Evolutionary conservation across 2,797 vertebrate genomes (phyloP), one percentile per base, ranked within the genome.

Genomic region (Siniperca obscura): DNA sequence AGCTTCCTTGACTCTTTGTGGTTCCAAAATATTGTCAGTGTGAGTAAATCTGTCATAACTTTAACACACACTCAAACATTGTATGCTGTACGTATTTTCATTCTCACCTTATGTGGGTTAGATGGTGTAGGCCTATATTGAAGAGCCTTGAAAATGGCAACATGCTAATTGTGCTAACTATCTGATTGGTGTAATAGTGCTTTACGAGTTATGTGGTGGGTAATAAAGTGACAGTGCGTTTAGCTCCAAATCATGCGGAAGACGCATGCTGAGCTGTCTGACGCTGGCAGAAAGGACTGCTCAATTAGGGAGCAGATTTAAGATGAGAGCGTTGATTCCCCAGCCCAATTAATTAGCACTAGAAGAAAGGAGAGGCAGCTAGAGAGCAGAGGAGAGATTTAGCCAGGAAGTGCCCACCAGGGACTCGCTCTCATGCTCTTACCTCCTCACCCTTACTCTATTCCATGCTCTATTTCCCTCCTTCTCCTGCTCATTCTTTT

Each of bases 141-240:
- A 86, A 84, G 71, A 74, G 48, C 83, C 86, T 59, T 65, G 46
- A 55, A 90, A 91, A 91, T 85, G 74, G 82, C 81, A 88, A 93
- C 88, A 92, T 88, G 91, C 90, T 96, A 95, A 96, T 94, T 93
- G 95, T 94, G 89, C 88, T 75, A 82, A 87, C 89, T 91, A 91
- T 94, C 92, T 95, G 95, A 96, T 95, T 95, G 96, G 94, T 96
- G 94, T 95, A 95, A 96, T 95, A 92, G 94, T 92, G 86, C 89
- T 96, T 95, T 87, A 76, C 84, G 77, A 93, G 95, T 94, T 96
- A 94, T 95, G 94, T 92, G 93, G 87, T 93, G 95, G 95, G 95
- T 96, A 97, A 97, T 96, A 96, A 97, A 97, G 96, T 95, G 95
- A 96, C 96, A 97, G 95, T 91, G 95, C 96, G 96, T 97, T 98